phyloP scores from a whole-genome alignment of 1,140 invertebrate species.

The Babylonia areolata region DNA sequence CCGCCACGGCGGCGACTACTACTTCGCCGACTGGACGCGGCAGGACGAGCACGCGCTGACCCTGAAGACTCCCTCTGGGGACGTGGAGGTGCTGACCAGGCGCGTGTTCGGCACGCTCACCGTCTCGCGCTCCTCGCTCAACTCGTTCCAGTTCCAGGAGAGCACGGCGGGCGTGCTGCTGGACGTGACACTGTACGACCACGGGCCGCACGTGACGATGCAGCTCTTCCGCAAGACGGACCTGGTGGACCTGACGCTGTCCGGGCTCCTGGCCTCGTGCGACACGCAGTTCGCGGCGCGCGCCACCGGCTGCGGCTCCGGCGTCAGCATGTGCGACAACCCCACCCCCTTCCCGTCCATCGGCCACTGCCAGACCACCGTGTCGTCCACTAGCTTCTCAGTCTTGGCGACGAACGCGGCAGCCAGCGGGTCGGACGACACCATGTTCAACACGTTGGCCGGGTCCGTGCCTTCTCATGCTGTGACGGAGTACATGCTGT shows the following conservation, averaged over 20 bases:
- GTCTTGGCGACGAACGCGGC: not conserved
- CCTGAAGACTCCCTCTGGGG: not conserved
- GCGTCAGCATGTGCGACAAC: not conserved
- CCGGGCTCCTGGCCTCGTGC: not conserved
- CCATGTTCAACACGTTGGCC: not conserved
- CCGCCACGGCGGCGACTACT: not conserved
- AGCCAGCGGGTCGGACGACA: not conserved
- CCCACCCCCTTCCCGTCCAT: not conserved
- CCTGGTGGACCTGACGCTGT: not conserved
- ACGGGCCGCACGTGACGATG: conserved; percentile 3
- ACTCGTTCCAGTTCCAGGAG: conserved; percentile 14
- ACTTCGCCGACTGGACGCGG: conserved; percentile 10
- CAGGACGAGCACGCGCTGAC: conserved; percentile 22
- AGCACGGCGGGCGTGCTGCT: not conserved
- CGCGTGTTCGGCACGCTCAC: conserved; percentile 3
- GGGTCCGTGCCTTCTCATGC: not conserved
- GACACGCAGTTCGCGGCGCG: not conserved
- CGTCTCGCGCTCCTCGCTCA: not conserved
- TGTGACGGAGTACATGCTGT: conserved; percentile 14
- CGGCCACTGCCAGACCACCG: not conserved
- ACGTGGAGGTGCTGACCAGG: not conserved
- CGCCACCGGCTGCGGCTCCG: not conserved
- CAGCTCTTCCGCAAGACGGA: conserved; percentile 8
- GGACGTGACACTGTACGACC: conserved; percentile 14
- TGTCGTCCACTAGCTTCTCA: not conserved